phyloP scores from a whole-genome alignment of 2,888 invertebrate genomes.

The Pachliopta kotzebuea region DNA sequence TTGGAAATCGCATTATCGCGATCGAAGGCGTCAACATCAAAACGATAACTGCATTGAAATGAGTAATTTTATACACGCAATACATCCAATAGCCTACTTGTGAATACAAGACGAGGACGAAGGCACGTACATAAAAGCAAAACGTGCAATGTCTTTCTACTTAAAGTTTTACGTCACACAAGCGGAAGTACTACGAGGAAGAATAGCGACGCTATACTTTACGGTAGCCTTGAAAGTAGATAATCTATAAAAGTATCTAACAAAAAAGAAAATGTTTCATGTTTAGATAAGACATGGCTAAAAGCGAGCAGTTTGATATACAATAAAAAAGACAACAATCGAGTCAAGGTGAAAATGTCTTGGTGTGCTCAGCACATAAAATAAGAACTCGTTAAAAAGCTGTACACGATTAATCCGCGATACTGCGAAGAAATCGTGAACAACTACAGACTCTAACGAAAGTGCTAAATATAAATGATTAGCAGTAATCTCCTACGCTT shows the following conservation, averaged over 20 bases:
- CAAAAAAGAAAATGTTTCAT: constrained; percentile 9
- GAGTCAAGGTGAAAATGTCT: constrained; percentile 39
- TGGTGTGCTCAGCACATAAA: constrained; percentile 36
- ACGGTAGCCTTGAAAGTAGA: neutral
- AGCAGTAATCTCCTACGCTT: constrained; percentile 18
- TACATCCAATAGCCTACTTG: constrained; percentile 8
- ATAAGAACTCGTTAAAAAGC: constrained; percentile 42
- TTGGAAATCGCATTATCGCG: constrained; percentile 8
- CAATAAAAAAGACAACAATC: constrained; percentile 34
- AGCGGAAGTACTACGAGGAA: constrained; percentile 1
- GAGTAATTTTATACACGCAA: constrained; percentile 10
- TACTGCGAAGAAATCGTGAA: constrained; percentile 54
- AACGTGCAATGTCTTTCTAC: constrained; percentile 8
- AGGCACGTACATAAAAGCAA: constrained; percentile 13
- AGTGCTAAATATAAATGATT: constrained; percentile 41
- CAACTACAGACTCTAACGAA: constrained; percentile 42
- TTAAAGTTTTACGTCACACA: constrained; percentile 12
- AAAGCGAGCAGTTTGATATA: constrained; percentile 22
- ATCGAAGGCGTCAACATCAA: constrained; percentile 2
- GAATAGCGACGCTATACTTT: neutral
- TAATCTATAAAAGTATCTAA: neutral
- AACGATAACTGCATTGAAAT: constrained; percentile 21
- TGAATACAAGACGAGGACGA: constrained; percentile 9
- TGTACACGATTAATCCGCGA: constrained; percentile 43
- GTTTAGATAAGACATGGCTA: constrained; percentile 29